Evolutionary conservation across 2,888 invertebrate species (phyloP).

Genomic region (Hyalella azteca): DNA sequence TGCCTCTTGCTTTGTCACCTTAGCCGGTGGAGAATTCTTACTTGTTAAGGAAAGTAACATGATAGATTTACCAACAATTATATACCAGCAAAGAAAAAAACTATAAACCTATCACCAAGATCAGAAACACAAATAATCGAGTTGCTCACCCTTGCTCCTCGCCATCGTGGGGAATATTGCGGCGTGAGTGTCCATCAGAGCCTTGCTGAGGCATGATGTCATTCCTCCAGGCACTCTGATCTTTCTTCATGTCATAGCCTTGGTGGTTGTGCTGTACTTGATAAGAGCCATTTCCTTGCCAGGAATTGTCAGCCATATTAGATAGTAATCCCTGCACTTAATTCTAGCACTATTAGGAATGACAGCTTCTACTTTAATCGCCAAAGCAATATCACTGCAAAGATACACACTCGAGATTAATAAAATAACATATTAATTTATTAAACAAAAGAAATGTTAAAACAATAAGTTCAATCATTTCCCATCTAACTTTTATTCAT

Average conservation of each 20-base stretch:
- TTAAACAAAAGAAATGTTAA: neutral
- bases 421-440: neutral
- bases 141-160: constrained; percentile 58
- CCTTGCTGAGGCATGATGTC: constrained; percentile 58
- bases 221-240: constrained; percentile 55
- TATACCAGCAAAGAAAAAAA: no score
- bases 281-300: constrained; percentile 35
- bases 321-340: constrained; percentile 14
- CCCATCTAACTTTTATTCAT: no score
- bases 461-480: neutral
- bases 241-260: constrained; percentile 52
- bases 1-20: no score
- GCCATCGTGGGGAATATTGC: constrained; percentile 57
- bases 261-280: constrained; percentile 21
- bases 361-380: constrained; percentile 31
- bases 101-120: no score
- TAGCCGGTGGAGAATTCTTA: no score
- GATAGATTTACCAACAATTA: no score
- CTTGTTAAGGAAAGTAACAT: no score
- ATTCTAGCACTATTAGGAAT: constrained; percentile 31
- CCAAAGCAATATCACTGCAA: constrained; percentile 25
- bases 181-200: constrained; percentile 54
- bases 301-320: constrained; percentile 21
- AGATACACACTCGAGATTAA: neutral
- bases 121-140: no score